Percentiles rank a stretch among this genome's conserved stretches.
phyloP scores from a whole-genome alignment of 2,113 vertebrate genomes.

The Urocynchramus pylzowi region DNA sequence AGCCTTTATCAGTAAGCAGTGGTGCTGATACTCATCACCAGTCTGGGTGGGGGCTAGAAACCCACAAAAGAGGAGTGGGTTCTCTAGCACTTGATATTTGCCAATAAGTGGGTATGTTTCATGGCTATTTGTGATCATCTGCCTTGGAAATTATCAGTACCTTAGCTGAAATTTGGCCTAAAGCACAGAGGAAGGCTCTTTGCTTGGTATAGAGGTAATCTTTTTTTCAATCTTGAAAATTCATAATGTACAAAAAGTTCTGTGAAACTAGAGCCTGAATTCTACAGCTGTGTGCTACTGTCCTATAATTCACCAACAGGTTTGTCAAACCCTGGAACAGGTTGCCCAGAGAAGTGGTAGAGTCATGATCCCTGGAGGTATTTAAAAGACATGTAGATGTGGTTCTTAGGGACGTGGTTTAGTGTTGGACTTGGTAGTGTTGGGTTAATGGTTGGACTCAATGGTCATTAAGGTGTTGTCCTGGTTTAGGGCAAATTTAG shows the following conservation, averaged over 20 bases:
- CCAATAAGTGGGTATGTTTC: background rate
- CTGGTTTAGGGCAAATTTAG: background rate
- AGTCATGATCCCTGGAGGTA: background rate
- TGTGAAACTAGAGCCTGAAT: background rate
- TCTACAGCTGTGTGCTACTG: background rate
- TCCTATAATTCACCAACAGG: background rate
- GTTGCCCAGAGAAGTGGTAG: background rate
- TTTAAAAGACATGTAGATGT: background rate
- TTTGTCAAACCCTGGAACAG: background rate
- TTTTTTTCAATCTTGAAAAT: background rate
- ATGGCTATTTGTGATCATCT: background rate
- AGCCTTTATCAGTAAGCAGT: background rate
- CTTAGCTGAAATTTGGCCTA: background rate
- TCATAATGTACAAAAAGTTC: background rate
- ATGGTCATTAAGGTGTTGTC: too few relatives aligned
- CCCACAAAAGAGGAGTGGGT: background rate
- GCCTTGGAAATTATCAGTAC: background rate
- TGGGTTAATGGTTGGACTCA: background rate
- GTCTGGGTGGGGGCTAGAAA: background rate
- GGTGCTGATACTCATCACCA: background rate
- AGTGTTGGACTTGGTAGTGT: background rate
- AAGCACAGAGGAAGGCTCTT: background rate
- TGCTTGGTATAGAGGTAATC: background rate
- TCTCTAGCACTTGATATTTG: background rate
- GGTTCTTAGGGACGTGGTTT: background rate